phyloP scores from a whole-genome alignment of 2,797 vertebrate genomes.

The Myotis planiceps region DNA sequence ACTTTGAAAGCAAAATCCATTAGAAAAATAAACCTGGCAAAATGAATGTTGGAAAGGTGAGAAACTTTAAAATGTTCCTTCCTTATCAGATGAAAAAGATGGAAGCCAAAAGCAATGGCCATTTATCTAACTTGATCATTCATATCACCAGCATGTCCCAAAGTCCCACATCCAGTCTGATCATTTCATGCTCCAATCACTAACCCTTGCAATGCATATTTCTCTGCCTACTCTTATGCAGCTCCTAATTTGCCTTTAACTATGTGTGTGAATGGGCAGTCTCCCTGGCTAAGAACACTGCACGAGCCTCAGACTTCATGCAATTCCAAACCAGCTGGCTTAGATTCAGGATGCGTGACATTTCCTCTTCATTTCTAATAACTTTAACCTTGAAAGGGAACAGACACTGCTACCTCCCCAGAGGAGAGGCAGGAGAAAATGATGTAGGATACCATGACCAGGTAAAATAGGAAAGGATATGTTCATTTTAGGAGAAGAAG shows the following conservation, averaged over 20 bases:
- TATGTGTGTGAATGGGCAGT: background rate
- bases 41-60: background rate
- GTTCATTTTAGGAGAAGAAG: background rate
- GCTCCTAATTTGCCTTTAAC: background rate
- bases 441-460: background rate
- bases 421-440: background rate
- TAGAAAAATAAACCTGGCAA: constrained; percentile 35
- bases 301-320: constrained; percentile 8
- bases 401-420: background rate
- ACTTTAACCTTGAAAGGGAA: constrained; percentile 60
- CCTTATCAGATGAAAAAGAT: constrained; percentile 60
- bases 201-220: background rate
- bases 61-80: constrained; percentile 42
- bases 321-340: constrained; percentile 43
- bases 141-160: background rate
- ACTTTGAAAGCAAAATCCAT: constrained; percentile 55
- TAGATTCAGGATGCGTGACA: background rate
- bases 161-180: background rate
- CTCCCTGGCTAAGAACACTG: background rate
- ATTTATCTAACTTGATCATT: constrained; percentile 32
- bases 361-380: constrained; percentile 57
- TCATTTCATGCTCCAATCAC: background rate
- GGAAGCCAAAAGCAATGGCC: constrained; percentile 54
- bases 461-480: background rate
- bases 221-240: background rate